Evolutionary conservation across 2,888 invertebrate species (phyloP), one percentile per base, ranked within the genome.

Genomic region (Drosophila diplacantha): DNA sequence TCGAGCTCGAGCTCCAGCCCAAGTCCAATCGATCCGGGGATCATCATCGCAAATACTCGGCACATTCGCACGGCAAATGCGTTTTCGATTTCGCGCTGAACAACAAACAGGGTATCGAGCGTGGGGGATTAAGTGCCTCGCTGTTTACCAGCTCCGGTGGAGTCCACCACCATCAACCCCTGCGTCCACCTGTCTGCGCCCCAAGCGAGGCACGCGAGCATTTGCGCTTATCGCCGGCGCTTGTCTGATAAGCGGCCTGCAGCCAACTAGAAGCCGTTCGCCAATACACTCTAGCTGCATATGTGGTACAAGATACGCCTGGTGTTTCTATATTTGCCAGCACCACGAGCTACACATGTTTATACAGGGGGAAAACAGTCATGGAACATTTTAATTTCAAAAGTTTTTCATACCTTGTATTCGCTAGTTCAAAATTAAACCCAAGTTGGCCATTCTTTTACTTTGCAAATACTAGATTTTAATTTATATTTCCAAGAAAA

Each of bases 181-280:
- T 44, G 44, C 39, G 24, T 14, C 49, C 47, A 24, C 20, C 39
- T n/a, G 29, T 32, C 52, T 38, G 32, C 29, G 9, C 31, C 38
- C 46, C 35, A 31, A 31, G 24, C 34, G 57, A 58, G 76, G 76
- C 76, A 76, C 76, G 76, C 80, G 76, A 77, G 65, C 73, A 65
- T 61, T 76, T 56, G 53, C 16, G 51, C 72, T 74, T 77, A 77
- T 80, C 79, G 64, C 67, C 39, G 41, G 50, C 37, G 38, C 53
- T 70, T 52, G 31, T 31, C 31, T 62, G 77, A 79, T 77, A 74
- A 74, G 58, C 53, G 43, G 39, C 20, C 54, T 66, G 74, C 69
- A 65, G 63, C 56, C 47, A 55, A 58, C 55, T 47, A 62, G 58
- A 49, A 18, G 29, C 51, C 29, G 49, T 44, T 53, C n/a, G 58